A percentile compares a stretch with the other conserved stretches of the same genome.
Conservation (phyloP, 2,113 vertebrate genomes). For the Spizaetus ornatus region DNA sequence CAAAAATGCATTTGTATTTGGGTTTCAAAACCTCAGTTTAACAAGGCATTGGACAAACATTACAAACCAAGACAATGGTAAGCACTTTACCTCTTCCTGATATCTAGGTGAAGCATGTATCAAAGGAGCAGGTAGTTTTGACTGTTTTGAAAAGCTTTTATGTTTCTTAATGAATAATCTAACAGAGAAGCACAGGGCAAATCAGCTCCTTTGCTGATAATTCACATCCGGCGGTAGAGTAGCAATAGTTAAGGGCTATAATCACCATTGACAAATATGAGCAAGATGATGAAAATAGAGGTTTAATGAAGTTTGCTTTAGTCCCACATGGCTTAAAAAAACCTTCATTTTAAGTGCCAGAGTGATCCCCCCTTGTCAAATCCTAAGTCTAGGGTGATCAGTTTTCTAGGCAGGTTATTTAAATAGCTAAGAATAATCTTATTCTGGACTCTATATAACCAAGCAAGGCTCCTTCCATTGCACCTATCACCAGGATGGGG, state of each 20-base stretch:
- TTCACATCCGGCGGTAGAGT: not conserved
- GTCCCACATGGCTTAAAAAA: not conserved
- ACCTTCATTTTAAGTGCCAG: not conserved
- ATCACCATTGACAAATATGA: not conserved
- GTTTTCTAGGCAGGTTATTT: not conserved
- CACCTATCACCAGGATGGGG: not conserved
- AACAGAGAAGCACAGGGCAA: not conserved
- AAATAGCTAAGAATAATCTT: not conserved
- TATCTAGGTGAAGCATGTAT: not conserved
- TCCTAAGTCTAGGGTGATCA: not conserved
- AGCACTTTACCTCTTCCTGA: not conserved
- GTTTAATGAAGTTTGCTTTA: not conserved
- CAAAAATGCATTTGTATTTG: not conserved
- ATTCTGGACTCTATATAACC: not conserved
- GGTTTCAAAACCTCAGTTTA: constrained; percentile 9
- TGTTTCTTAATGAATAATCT: not conserved
- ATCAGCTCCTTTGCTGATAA: not conserved
- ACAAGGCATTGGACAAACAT: not conserved
- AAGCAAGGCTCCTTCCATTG: not conserved
- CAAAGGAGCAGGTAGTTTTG: not conserved
- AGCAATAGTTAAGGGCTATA: not conserved
- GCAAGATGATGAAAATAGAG: not conserved
- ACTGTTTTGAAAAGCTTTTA: not conserved
- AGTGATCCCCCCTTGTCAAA: not conserved
- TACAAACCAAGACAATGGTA: not conserved